These are phyloP conservation scores for Meda fulgida DNA, from an alignment of 2,797 vertebrate genomes.

Conservation along the genomic window DNA sequence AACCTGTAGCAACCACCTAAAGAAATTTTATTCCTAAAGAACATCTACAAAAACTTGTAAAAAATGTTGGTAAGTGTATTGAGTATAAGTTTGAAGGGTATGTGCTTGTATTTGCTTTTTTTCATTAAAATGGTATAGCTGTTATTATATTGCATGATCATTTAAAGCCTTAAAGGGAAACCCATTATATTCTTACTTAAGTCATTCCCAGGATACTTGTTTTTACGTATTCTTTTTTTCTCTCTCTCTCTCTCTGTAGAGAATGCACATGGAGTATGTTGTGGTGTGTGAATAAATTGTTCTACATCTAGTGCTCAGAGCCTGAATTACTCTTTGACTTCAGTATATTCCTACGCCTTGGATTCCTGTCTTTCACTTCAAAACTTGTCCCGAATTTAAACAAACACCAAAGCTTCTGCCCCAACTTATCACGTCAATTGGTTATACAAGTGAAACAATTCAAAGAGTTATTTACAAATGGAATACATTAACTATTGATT, in stretches of 20 bases:
- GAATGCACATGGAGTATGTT: constrained; percentile 22
- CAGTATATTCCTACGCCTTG: constrained; percentile 39
- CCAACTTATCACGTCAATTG: not conserved
- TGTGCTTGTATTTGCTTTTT: not conserved
- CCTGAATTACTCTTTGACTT: constrained; percentile 13
- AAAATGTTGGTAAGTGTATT: not conserved
- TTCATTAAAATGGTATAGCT: not conserved
- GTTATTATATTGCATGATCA: not conserved
- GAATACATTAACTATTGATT: not conserved
- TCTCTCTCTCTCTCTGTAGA: not conserved
- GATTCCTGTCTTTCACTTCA: constrained; percentile 25
- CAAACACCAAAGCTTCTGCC: constrained; percentile 2
- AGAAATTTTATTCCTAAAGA: not conserved
- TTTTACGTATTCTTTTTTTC: not conserved
- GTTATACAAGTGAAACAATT: not conserved
- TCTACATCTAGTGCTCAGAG: constrained; percentile 39
- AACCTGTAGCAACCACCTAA: not conserved
- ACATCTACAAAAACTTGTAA: not conserved
- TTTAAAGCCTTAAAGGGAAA: not conserved
- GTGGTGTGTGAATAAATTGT: constrained; percentile 21
- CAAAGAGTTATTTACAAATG: constrained; percentile 14
- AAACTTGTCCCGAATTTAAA: constrained; percentile 14
- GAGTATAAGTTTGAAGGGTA: not conserved
- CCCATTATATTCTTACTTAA: not conserved
- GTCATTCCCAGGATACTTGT: constrained; percentile 3